Percentiles rank a stretch among this genome's conserved stretches.
Conservation (phyloP, 2,888 invertebrate species). For the Drosophila antonietae region DNA sequence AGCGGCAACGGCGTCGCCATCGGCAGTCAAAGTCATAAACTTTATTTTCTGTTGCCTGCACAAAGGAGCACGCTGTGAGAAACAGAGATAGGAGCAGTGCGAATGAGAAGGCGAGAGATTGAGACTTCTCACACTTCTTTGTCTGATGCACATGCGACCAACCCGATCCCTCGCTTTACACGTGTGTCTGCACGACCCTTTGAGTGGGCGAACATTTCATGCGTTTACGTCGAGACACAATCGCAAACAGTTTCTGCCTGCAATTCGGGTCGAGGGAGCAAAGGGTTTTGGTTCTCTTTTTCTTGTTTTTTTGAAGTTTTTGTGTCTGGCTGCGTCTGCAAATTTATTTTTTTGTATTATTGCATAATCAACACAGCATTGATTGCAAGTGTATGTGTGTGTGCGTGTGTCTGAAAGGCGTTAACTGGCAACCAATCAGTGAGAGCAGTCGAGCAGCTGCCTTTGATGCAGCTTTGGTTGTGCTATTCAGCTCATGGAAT, state of each 20-base stretch:
- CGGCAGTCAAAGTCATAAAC: slow-evolving; percentile 79
- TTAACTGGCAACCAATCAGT: slow-evolving; percentile 56
- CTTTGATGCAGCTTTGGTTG: slow-evolving; percentile 14
- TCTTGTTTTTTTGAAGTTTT: slow-evolving; percentile 38
- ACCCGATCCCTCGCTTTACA: slow-evolving; percentile 19
- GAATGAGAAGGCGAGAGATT: slow-evolving; percentile 17
- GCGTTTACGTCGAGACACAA: slow-evolving; percentile 77
- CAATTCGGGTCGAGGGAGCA: slow-evolving; percentile 40
- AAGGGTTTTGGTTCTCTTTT: not conserved
- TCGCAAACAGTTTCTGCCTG: slow-evolving; percentile 63
- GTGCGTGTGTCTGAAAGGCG: slow-evolving; percentile 15
- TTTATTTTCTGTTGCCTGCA: slow-evolving; percentile 80
- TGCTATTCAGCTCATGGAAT: not conserved
- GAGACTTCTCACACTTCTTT: slow-evolving; percentile 50
- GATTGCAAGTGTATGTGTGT: slow-evolving; percentile 45
- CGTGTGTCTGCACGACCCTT: slow-evolving; percentile 61
- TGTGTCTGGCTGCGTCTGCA: slow-evolving; percentile 43
- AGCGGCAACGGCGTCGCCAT: slow-evolving; percentile 48
- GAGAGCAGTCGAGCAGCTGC: slow-evolving; percentile 33
- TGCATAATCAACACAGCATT: slow-evolving; percentile 62
- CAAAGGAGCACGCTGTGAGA: slow-evolving; percentile 66
- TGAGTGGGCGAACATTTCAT: slow-evolving; percentile 76
- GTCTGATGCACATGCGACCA: slow-evolving; percentile 70
- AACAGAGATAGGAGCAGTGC: slow-evolving; percentile 4
- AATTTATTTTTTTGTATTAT: slow-evolving; percentile 44